These are phyloP conservation scores for Adelosebastes latens DNA, from an alignment of 2,797 vertebrate genomes.

Conservation along the genomic window DNA sequence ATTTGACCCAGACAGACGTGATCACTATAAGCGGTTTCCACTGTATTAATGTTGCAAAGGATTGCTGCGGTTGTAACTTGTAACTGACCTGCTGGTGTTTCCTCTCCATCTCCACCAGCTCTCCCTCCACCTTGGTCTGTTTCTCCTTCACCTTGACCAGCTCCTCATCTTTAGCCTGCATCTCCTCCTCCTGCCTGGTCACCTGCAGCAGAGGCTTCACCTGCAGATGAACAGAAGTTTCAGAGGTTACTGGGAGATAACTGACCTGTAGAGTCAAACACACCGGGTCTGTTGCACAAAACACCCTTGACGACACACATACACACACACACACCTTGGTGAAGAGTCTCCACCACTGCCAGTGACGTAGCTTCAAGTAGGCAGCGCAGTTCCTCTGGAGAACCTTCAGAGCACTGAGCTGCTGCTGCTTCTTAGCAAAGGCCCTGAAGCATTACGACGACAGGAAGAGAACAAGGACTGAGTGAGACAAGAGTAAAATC, in stretches of 20 bases:
- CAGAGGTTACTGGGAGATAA: not conserved
- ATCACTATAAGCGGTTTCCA: too few species aligned
- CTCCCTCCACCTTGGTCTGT: constrained; percentile 94
- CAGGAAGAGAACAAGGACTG: not conserved
- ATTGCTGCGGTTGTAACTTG: not conserved
- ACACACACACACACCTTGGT: constrained; percentile 91
- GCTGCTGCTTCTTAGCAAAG: constrained; percentile 97
- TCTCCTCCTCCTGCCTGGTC: constrained; percentile 97
- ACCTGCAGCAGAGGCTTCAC: constrained; percentile 98
- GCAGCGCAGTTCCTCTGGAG: constrained; percentile 97
- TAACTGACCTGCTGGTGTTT: constrained; percentile 94
- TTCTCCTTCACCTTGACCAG: constrained; percentile 97
- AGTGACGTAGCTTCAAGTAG: constrained; percentile 95
- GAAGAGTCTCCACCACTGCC: constrained; percentile 99
- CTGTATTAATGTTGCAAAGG: fast-evolving
- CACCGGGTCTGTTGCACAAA: not conserved
- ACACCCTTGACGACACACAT: not conserved
- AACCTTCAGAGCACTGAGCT: constrained; percentile 95
- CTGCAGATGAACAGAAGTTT: constrained; percentile 70
- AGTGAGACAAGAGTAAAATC: constrained; percentile 41
- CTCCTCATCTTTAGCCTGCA: constrained; percentile 98
- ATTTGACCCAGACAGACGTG: too few species aligned
- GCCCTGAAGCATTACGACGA: constrained; percentile 80
- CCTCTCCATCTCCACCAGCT: constrained; percentile 96
- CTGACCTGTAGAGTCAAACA: not conserved